phyloP scores from a whole-genome alignment of 2,113 vertebrate species.

The Ceuthmochares aereus region DNA sequence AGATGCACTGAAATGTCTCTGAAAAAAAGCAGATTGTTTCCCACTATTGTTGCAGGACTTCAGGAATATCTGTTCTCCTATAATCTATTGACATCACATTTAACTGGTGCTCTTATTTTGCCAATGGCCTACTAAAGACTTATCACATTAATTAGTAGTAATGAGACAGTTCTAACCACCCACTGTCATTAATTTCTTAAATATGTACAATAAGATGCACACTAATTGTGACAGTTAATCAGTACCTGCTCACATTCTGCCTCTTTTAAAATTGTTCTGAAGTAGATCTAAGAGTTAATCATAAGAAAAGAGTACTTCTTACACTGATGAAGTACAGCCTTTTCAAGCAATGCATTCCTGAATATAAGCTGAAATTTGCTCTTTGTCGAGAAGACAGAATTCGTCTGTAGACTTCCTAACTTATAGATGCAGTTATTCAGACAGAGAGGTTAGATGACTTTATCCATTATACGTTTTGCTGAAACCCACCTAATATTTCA shows the following conservation, averaged over 20 bases:
- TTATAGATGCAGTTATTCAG: not conserved
- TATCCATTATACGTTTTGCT: not conserved
- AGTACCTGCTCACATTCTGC: constrained; percentile 43
- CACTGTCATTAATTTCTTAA: constrained; percentile 64
- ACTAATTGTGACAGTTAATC: constrained; percentile 41
- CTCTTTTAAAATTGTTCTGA: not conserved
- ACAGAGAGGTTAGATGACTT: not conserved
- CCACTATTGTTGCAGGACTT: not conserved
- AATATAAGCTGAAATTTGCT: not conserved
- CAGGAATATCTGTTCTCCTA: constrained; percentile 23
- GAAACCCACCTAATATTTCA: not conserved
- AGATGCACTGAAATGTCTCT: not conserved
- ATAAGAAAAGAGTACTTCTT: not conserved
- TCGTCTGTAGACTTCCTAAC: not conserved
- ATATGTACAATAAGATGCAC: constrained; percentile 55
- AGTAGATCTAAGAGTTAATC: constrained; percentile 18
- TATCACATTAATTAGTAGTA: constrained; percentile 59
- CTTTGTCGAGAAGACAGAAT: not conserved
- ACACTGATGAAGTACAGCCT: not conserved
- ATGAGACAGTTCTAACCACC: constrained; percentile 58
- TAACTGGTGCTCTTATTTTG: constrained; percentile 58
- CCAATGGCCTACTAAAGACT: constrained; percentile 27
- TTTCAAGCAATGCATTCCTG: not conserved
- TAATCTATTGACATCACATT: constrained; percentile 46
- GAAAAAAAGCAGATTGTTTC: not conserved